Conservation (phyloP, 2,888 invertebrate species). For the Rotaria macrura region DNA sequence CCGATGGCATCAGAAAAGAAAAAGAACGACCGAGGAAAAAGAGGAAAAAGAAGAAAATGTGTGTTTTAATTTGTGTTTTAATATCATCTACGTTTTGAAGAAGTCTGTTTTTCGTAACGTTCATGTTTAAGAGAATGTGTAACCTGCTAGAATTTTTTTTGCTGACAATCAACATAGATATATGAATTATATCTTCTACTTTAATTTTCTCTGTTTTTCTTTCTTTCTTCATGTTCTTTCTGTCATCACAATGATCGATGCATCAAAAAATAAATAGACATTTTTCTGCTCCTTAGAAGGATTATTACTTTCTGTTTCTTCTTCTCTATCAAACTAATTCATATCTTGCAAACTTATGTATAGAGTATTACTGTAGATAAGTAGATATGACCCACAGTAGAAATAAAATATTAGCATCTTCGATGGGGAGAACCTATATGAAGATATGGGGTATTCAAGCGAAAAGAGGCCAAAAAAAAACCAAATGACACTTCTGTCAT, state of each 20-base stretch:
- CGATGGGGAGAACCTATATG: not conserved
- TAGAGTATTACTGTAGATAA: not conserved
- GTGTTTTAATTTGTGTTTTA: not conserved
- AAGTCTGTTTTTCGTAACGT: not conserved
- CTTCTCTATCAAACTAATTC: not conserved
- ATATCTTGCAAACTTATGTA: not conserved
- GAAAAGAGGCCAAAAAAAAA: not conserved
- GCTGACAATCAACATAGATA: not conserved
- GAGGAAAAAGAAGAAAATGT: not conserved
- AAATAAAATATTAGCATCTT: not conserved
- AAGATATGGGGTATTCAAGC: not conserved
- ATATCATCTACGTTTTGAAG: not conserved
- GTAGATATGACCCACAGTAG: not conserved
- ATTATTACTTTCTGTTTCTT: not conserved
- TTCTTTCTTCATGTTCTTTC: not conserved
- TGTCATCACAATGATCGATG: not conserved
- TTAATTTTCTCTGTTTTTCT: not conserved
- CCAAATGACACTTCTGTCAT: not conserved
- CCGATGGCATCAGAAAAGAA: not conserved
- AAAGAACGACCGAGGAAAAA: not conserved
- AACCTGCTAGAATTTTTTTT: not conserved
- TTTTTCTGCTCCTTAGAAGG: not conserved
- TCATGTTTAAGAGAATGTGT: not conserved
- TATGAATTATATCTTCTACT: not conserved
- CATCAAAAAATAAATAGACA: not conserved